These are phyloP conservation scores for Oryzias sinensis DNA, from an alignment of 2,797 vertebrate genomes.

Conservation along the genomic window DNA sequence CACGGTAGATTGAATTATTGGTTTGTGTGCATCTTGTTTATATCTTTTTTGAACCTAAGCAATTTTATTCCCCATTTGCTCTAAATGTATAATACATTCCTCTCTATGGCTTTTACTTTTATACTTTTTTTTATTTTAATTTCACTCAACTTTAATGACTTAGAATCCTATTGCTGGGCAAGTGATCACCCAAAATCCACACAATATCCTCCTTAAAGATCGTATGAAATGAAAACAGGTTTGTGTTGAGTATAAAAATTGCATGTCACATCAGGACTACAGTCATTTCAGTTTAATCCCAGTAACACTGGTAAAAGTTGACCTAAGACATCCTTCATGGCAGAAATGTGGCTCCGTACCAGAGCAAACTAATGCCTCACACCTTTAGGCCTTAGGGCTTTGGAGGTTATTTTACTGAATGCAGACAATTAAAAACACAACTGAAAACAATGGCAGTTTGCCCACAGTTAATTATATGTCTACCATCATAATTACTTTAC, in stretches of 20 bases:
- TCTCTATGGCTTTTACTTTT: conserved; percentile 6
- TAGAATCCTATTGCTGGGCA: conserved; percentile 15
- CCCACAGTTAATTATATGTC: too few species aligned
- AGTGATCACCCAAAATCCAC: conserved; percentile 23
- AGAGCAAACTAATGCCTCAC: conserved; percentile 52
- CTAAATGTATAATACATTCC: conserved; percentile 8
- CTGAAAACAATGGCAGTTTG: not conserved
- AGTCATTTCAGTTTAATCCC: conserved; percentile 49
- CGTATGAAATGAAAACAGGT: conserved; percentile 44
- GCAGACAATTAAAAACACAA: conserved; percentile 36
- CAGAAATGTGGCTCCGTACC: conserved; percentile 53
- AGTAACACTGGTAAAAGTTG: conserved; percentile 47
- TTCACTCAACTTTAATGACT: conserved; percentile 10
- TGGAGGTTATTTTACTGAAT: conserved; percentile 28
- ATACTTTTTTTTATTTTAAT: conserved; percentile 3
- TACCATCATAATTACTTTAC: not conserved
- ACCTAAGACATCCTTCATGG: conserved; percentile 35
- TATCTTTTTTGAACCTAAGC: conserved; percentile 12
- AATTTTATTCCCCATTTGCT: conserved; percentile 9
- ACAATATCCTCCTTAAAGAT: conserved; percentile 9
- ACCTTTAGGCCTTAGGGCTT: conserved; percentile 56
- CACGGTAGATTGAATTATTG: conserved; percentile 49
- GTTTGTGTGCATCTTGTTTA: conserved; percentile 19
- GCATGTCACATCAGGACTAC: conserved; percentile 25
- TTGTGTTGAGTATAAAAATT: conserved; percentile 29